Percentiles rank a stretch among this genome's conserved stretches.
Evolutionary conservation across 2,888 invertebrate species (phyloP).

Genomic region (Julus scandinavius): DNA sequence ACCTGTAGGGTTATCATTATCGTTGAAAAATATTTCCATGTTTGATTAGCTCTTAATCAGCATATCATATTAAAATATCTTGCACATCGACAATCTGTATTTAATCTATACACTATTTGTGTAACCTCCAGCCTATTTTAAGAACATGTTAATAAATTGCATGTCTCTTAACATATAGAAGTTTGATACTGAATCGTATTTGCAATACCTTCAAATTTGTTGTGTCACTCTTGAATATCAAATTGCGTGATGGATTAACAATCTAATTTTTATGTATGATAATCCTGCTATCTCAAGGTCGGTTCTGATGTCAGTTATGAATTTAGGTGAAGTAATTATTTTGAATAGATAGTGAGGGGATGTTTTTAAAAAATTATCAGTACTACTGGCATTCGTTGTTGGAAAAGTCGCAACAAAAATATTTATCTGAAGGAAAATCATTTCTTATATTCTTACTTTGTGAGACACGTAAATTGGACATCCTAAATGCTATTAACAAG

Average conservation of each 20-base stretch:
- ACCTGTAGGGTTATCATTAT: neutral
- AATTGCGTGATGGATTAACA: neutral
- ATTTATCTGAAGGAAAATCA: no score
- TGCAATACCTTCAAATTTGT: neutral
- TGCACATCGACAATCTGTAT: neutral
- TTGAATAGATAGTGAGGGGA: neutral
- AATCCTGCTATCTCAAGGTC: neutral
- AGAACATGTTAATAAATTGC: neutral
- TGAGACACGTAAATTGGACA: no score
- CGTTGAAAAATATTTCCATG: neutral
- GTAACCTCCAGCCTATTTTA: neutral
- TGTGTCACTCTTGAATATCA: neutral
- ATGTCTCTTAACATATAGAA: neutral
- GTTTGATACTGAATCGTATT: neutral
- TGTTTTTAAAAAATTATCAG: neutral
- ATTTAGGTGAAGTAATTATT: neutral
- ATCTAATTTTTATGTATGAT: neutral
- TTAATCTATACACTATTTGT: neutral
- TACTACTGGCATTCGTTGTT: neutral
- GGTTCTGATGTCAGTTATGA: constrained; percentile 3
- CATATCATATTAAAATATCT: neutral
- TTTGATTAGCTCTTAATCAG: neutral
- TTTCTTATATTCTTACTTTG: no score
- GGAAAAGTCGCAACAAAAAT: neutral
- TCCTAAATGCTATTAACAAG: no score